Base-by-base conservation (phyloP, 2,888 invertebrate genomes). In the Crioceris asparagi region DNA sequence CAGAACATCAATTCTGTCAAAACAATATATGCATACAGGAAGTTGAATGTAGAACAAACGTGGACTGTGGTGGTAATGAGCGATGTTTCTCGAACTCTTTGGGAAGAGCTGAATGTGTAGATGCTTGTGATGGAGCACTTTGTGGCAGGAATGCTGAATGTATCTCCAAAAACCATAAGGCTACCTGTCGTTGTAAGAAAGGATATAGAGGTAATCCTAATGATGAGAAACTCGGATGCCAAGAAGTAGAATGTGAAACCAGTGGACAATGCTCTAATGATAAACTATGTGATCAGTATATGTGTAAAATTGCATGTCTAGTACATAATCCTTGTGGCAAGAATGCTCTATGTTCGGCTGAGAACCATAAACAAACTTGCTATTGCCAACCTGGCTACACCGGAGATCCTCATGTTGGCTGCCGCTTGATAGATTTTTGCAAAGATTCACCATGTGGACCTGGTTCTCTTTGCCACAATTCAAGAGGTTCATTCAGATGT, bases 351-450 rank as follows among this genome's bases (percentile, higher is more conserved):
- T 91, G 91, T 57, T 82, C 86, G 1, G 82, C 87, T 2, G 84
- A 87, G 60, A 77, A 77, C 53, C 90, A 91, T 55, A 71, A 72
- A 44, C 83, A 83, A 59, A 72, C 76, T 1, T 83, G 83, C 56
- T 82, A 83, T 52, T 91, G 91, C 58, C 87, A 87, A 64, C 88
- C 90, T 8, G 90, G 90, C 1, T 88, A 75, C 54, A 84, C 84
- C 1, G 90, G 88, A 3, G 79, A 88, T 60, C 79, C 88, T 2
- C 65, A 72, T 7, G 66, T 65, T 17, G 79, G 78, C 15, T 91
- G 91, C 54, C 66, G 70, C 35, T 65, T 79, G 35, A 77, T 88
- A 36, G 83, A 90, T 63, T 85, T 80, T 61, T 91, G 90, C 55
- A 71, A 74, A 32, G 74, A 77, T 48, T 73, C 74, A 27, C 86